phyloP scores from a whole-genome alignment of 2,797 vertebrate genomes.

The Micrastur ruficollis region DNA sequence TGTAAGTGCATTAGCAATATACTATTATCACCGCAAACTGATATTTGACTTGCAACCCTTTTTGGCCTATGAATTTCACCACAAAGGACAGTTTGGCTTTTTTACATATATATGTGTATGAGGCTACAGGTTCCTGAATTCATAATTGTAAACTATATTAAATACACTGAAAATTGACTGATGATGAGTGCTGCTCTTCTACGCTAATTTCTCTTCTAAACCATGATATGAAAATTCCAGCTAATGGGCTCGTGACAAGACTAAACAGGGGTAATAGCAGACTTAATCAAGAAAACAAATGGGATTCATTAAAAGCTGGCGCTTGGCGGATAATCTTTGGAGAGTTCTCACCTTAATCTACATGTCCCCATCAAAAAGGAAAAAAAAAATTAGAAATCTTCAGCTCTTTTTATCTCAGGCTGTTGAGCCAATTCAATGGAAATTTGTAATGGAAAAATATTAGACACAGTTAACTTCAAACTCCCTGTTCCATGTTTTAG shows the following conservation, averaged over 20 bases:
- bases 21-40: neutral
- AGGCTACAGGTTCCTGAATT: slow-evolving; percentile 55
- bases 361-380: slow-evolving; percentile 58
- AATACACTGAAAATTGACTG: slow-evolving; percentile 68
- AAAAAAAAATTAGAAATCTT: slow-evolving; percentile 25
- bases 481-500: neutral
- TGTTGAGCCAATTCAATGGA: slow-evolving; percentile 39
- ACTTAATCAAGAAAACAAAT: slow-evolving; percentile 82
- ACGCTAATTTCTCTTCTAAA: slow-evolving; percentile 75
- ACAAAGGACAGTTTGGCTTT: neutral
- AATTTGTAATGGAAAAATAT: slow-evolving; percentile 34
- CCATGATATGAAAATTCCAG: slow-evolving; percentile 73
- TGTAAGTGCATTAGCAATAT: neutral
- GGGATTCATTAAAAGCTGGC: slow-evolving; percentile 79
- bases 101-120: neutral
- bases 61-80: neutral
- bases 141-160: slow-evolving; percentile 62
- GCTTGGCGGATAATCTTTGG: slow-evolving; percentile 70
- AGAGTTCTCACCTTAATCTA: slow-evolving; percentile 67
- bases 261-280: slow-evolving; percentile 75
- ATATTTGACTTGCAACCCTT: neutral
- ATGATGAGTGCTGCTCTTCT: slow-evolving; percentile 66
- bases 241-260: slow-evolving; percentile 73
- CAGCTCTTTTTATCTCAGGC: slow-evolving; percentile 47
- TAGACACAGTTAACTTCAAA: neutral